Conservation (phyloP, 1,140 invertebrate genomes). For the Cyclina sinensis region DNA sequence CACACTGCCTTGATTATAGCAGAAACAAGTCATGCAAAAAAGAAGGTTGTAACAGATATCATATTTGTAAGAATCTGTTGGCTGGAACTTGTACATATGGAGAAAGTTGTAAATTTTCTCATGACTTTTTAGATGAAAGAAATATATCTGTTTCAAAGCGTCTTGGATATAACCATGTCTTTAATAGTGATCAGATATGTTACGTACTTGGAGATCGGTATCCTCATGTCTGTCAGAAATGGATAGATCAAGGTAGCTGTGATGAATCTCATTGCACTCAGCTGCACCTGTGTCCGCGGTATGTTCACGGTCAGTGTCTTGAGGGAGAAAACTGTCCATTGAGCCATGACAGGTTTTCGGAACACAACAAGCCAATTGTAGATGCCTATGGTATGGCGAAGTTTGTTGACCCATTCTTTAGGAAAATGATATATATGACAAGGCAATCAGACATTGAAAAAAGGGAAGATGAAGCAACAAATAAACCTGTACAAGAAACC, state of each 20-base stretch:
- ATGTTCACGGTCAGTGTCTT: conserved; percentile 42
- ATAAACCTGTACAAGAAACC: neutral
- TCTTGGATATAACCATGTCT: conserved; percentile 39
- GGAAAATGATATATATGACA: conserved; percentile 29
- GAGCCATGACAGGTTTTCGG: conserved; percentile 21
- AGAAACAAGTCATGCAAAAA: conserved; percentile 19
- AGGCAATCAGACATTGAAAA: neutral
- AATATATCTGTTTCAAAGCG: conserved; percentile 28
- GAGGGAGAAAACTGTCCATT: conserved; percentile 24
- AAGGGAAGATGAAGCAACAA: neutral
- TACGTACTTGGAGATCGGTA: conserved; percentile 8
- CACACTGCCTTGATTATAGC: conserved; percentile 43
- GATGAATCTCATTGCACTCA: neutral
- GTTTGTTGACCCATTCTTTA: neutral
- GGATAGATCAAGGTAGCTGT: conserved; percentile 38
- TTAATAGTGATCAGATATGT: conserved; percentile 39
- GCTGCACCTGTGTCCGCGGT: conserved; percentile 37
- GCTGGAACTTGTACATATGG: conserved; percentile 21
- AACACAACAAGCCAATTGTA: conserved; percentile 38
- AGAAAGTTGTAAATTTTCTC: conserved; percentile 38
- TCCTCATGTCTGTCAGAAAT: conserved; percentile 31
- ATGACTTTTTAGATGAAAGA: conserved; percentile 49
- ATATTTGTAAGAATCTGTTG: conserved; percentile 56
- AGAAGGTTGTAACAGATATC: conserved; percentile 37
- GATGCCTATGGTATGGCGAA: conserved; percentile 34